These are phyloP conservation scores for Myanophis thanlyinensis DNA, from an alignment of 2,113 vertebrate genomes.

Conservation along the genomic window DNA sequence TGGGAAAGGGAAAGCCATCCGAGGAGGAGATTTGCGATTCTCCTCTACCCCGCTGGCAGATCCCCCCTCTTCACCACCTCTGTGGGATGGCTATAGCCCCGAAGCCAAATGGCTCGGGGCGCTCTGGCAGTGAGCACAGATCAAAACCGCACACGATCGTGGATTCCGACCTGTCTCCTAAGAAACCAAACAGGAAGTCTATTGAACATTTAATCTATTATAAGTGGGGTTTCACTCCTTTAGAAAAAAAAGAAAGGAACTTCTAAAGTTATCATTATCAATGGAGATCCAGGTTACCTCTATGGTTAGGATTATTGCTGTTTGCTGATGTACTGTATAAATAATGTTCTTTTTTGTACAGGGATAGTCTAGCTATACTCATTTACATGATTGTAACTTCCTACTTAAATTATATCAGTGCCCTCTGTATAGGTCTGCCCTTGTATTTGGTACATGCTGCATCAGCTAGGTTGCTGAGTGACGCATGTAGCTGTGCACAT, in stretches of 20 bases:
- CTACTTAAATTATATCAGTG: background rate
- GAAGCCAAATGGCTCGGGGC: too few species aligned
- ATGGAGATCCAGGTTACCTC: background rate
- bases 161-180: too few species aligned
- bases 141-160: too few species aligned
- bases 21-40: too few species aligned
- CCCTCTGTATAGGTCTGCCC: background rate
- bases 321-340: background rate
- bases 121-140: too few species aligned
- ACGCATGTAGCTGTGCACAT: background rate
- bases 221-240: background rate
- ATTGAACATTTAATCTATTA: background rate
- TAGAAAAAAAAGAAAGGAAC: background rate
- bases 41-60: too few species aligned
- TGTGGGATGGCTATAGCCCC: too few species aligned
- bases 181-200: too few species aligned
- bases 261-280: background rate
- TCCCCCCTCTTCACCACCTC: too few species aligned
- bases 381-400: background rate
- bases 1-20: too few species aligned
- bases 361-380: background rate
- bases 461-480: background rate
- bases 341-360: background rate
- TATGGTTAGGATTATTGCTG: background rate
- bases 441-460: background rate